Percentiles rank a stretch among this genome's conserved stretches.
These are phyloP conservation scores for Athene noctua DNA, from an alignment of 2,113 vertebrate genomes.

Conservation along the genomic window DNA sequence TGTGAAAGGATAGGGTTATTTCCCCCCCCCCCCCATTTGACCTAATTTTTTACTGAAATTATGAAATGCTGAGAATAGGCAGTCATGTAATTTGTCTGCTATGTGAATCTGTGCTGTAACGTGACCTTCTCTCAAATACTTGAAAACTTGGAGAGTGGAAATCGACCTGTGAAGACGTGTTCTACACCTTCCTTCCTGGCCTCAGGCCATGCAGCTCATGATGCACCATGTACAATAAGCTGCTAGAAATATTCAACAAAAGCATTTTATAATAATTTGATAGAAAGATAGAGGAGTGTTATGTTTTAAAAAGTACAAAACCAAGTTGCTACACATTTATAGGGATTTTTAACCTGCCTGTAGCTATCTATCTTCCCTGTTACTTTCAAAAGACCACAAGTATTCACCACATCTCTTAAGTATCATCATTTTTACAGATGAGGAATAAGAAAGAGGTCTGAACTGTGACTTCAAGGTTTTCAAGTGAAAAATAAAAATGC, in stretches of 20 bases:
- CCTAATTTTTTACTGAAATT: conserved; percentile 48
- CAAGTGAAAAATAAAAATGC: neutral
- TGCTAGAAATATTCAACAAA: neutral
- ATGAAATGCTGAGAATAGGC: conserved; percentile 40
- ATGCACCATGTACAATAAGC: neutral
- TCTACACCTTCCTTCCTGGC: conserved; percentile 66
- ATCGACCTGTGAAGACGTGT: conserved; percentile 69
- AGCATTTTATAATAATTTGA: neutral
- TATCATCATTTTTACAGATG: neutral
- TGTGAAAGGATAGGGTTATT: neutral
- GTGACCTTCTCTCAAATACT: conserved; percentile 66
- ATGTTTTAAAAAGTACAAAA: neutral
- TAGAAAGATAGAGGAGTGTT: neutral
- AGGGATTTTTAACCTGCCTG: neutral
- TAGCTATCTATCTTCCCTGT: neutral
- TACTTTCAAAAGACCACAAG: neutral
- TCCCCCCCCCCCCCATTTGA: neutral
- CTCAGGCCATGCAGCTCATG: conserved; percentile 12
- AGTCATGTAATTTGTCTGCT: conserved; percentile 58
- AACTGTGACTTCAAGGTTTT: neutral
- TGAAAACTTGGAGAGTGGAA: conserved; percentile 67
- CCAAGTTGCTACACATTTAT: neutral
- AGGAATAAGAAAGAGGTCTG: neutral
- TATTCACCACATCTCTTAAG: neutral
- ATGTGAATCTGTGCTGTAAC: conserved; percentile 44